Evolutionary conservation across 2,797 vertebrate species (phyloP), one percentile per base, ranked within the genome.

Genomic region (Champsocephalus gunnari): DNA sequence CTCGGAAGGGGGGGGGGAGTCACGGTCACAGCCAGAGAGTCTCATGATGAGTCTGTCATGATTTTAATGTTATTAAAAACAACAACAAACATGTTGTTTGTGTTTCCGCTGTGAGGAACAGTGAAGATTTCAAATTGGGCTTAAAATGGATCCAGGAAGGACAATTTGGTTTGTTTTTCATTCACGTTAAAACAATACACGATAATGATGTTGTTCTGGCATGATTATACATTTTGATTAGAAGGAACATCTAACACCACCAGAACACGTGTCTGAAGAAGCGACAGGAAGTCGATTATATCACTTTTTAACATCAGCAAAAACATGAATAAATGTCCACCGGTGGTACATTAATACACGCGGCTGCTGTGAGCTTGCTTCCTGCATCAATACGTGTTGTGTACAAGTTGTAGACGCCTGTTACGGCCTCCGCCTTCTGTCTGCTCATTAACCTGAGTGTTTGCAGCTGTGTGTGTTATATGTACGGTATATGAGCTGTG

Each of bases 21-120:
- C 28, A 28, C 28, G 28, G 28, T 5, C 28, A 28, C 28, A 28
- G 28, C 28, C 28, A 28, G 28, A 28, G 28, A 28, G 28, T 28
- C 28, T 28, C 4, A 28, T 28, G 28, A 28, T 28, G 43, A 9
- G 12, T 21, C 49, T 56, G 50, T 55, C 24, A 17, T 11, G 3
- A 21, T 17, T 70, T 44, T 9, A 72, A 13, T 41, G 16, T n/a
- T 11, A 9, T 9, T 48, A 38, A 12, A 2, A 44, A 12, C 32
- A 34, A 12, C 2, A 51, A 12, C 13, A 57, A 34, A 28, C 12
- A 48, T 19, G 28, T 12, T 54, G 28, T 49, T 48, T 49, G 43
- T 55, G 21, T n/a, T 54, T 41, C 47, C 38, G 11, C 5, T 53
- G n/a, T 64, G 60, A 62, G 49, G 12, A 56, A 62, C 14, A 54